phyloP scores from a whole-genome alignment of 2,113 vertebrate species.

The Hippocampus comes region DNA sequence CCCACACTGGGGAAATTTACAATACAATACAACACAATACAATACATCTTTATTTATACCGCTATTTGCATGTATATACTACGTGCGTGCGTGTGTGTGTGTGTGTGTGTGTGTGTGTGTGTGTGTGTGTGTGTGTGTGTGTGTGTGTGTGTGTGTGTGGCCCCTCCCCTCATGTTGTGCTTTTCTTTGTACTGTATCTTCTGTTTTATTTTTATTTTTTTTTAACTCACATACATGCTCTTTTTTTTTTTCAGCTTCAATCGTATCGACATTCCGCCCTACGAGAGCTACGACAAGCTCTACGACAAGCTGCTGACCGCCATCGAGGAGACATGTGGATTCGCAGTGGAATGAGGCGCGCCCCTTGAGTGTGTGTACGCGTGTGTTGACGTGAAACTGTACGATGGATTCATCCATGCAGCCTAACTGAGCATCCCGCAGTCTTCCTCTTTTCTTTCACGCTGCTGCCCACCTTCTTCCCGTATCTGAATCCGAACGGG shows the following conservation, averaged over 20 bases:
- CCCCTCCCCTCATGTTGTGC: too few species aligned
- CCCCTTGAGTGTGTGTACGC: slow-evolving; percentile 11
- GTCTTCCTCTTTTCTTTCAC: slow-evolving; percentile 51
- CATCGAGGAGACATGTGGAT: slow-evolving; percentile 95
- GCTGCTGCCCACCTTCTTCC: slow-evolving; percentile 27
- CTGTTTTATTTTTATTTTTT: too few species aligned
- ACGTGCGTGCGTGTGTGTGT: too few species aligned
- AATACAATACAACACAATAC: too few species aligned
- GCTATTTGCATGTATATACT: too few species aligned
- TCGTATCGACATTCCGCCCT: slow-evolving; percentile 94
- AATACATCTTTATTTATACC: too few species aligned
- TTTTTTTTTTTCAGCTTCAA: slow-evolving; percentile 79
- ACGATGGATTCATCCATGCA: slow-evolving; percentile 18
- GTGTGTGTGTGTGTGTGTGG: too few species aligned
- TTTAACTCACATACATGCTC: too few species aligned
- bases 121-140: too few species aligned
- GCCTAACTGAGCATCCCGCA: slow-evolving; percentile 33
- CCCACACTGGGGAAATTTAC: too few species aligned
- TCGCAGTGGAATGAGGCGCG: slow-evolving; percentile 87
- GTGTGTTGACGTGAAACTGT: slow-evolving; percentile 10
- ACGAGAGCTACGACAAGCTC: slow-evolving; percentile 92
- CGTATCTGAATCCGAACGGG: slow-evolving; percentile 5
- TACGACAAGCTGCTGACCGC: slow-evolving; percentile 98
- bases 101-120: too few species aligned
- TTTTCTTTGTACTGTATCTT: too few species aligned